These are phyloP conservation scores for Drosophila parabipectinata DNA, from an alignment of 1,140 invertebrate genomes.

Conservation along the genomic window DNA sequence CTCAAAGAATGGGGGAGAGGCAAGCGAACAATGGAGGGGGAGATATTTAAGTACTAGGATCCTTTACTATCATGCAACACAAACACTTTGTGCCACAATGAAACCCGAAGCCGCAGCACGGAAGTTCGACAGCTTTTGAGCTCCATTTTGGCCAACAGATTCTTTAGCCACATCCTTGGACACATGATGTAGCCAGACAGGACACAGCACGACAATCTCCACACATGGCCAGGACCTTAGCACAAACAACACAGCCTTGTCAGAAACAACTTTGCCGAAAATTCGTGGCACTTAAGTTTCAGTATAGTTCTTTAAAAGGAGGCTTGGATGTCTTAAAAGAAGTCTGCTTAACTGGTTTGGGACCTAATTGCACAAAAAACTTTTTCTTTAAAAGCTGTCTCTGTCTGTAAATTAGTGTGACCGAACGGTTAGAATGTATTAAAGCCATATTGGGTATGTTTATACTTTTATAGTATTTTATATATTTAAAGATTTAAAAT, in stretches of 20 bases:
- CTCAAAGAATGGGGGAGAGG: not conserved
- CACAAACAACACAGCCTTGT: not conserved
- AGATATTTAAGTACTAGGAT: not conserved
- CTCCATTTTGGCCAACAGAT: not conserved
- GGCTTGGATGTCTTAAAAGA: too few relatives aligned
- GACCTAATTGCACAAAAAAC: too few relatives aligned
- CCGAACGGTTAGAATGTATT: too few relatives aligned
- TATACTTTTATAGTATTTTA: too few relatives aligned
- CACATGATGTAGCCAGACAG: slow-evolving; percentile 73
- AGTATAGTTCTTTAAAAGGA: too few relatives aligned
- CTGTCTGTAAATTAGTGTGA: too few relatives aligned
- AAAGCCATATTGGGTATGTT: too few relatives aligned
- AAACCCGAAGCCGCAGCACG: slow-evolving; percentile 6
- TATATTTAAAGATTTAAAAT: too few relatives aligned
- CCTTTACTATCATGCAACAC: slow-evolving; percentile 15
- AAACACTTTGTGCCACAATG: slow-evolving; percentile 41
- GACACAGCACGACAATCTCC: slow-evolving; percentile 7
- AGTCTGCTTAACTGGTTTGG: too few relatives aligned
- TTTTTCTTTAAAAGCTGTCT: too few relatives aligned
- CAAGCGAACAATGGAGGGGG: not conserved
- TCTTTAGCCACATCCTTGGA: slow-evolving; percentile 53
- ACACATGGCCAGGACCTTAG: not conserved
- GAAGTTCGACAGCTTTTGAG: slow-evolving; percentile 6
- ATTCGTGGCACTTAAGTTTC: not conserved
- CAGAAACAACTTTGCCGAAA: not conserved